These are phyloP conservation scores for Cheilosia vernalis DNA, from an alignment of 2,888 invertebrate species.

Conservation along the genomic window DNA sequence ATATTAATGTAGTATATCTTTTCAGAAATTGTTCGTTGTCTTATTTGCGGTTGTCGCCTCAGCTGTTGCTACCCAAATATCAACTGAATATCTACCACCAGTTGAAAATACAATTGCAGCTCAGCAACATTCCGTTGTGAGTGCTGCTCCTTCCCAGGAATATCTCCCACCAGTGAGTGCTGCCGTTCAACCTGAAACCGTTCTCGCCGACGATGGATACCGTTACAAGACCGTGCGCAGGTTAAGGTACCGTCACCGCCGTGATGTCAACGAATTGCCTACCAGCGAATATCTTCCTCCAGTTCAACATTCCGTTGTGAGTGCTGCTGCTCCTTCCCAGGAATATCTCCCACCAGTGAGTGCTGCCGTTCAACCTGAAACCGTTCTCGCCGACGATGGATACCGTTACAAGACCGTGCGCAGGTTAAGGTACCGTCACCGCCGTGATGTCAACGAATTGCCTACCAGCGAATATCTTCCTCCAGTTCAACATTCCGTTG, in stretches of 20 bases:
- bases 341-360: not conserved
- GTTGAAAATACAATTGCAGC: not conserved
- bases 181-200: no score
- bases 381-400: slow-evolving; percentile 65
- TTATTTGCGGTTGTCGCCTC: slow-evolving; percentile 73
- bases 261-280: not conserved
- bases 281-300: not conserved
- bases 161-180: no score
- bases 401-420: slow-evolving; percentile 69
- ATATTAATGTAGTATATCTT: not conserved
- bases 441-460: slow-evolving; percentile 74
- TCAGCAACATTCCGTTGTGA: no score
- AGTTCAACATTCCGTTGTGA: not conserved
- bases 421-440: slow-evolving; percentile 65
- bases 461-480: slow-evolving; percentile 77
- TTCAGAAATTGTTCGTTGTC: slow-evolving; percentile 3
- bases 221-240: slow-evolving; percentile 63
- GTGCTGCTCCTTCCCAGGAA: no score
- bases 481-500: not conserved
- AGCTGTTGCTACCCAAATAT: slow-evolving; percentile 77
- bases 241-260: no score
- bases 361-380: not conserved
- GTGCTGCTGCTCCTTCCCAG: no score
- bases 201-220: slow-evolving; percentile 53
- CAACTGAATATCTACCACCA: not conserved